Conservation (phyloP, 2,797 vertebrate genomes). For the Lemur catta region DNA sequence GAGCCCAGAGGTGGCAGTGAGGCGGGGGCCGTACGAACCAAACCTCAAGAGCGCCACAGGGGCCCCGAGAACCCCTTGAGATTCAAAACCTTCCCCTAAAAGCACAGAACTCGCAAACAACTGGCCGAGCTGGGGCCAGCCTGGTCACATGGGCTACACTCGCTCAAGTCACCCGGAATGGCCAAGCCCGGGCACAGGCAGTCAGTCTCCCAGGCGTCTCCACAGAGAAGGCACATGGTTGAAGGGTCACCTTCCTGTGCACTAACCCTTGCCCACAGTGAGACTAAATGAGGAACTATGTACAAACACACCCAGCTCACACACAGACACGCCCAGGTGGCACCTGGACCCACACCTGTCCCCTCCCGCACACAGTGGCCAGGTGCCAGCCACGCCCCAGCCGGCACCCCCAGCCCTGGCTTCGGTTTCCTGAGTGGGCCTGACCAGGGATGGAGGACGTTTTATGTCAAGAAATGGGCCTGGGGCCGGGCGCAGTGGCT, state of each 20-base stretch:
- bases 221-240: background rate
- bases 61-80: background rate
- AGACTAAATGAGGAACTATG: background rate
- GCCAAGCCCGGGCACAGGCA: too few species aligned
- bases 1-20: background rate
- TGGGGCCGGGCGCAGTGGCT: too few species aligned
- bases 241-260: background rate
- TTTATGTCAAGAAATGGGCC: background rate
- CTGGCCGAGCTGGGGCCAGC: background rate
- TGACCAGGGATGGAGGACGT: too few species aligned
- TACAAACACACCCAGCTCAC: background rate
- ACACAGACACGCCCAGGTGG: background rate
- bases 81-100: background rate
- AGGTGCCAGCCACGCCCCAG: background rate
- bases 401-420: background rate
- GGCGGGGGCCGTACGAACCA: background rate
- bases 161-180: fast-evolving
- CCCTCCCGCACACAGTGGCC: too few species aligned
- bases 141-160: background rate
- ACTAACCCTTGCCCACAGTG: background rate
- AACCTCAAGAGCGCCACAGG: background rate
- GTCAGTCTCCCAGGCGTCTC: background rate
- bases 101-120: background rate
- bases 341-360: background rate
- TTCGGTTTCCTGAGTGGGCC: background rate